Percentiles rank a stretch among this genome's conserved stretches.
phyloP scores from a whole-genome alignment of 1,140 invertebrate genomes.

The Zaprionus kolodkinae region DNA sequence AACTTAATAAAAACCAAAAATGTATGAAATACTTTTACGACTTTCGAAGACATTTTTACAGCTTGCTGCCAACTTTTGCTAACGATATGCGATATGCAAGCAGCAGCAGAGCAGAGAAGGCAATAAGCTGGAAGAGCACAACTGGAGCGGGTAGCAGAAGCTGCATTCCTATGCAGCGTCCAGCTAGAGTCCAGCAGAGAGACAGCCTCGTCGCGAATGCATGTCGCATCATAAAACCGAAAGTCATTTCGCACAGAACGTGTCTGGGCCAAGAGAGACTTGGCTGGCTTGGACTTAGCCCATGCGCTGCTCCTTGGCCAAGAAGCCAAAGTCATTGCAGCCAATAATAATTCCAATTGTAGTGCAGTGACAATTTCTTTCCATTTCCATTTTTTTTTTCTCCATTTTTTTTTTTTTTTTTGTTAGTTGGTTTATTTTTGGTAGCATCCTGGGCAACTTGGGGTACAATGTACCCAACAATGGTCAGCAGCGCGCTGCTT shows the following conservation, averaged over 20 bases:
- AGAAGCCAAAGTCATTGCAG: slow-evolving; percentile 82
- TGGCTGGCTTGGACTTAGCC: slow-evolving; percentile 27
- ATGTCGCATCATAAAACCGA: slow-evolving; percentile 82
- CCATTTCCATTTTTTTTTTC: slow-evolving; percentile 30
- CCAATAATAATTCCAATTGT: slow-evolving; percentile 83
- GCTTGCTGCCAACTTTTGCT: slow-evolving; percentile 76
- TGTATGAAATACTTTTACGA: slow-evolving; percentile 84
- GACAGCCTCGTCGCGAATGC: slow-evolving; percentile 65
- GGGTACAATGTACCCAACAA: slow-evolving; percentile 83
- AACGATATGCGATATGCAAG: slow-evolving; percentile 79
- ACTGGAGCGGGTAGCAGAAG: neutral
- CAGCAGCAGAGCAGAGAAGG: neutral
- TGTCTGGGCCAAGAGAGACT: slow-evolving; percentile 51
- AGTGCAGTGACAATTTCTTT: slow-evolving; percentile 76
- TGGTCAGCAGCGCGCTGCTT: slow-evolving; percentile 66
- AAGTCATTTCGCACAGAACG: slow-evolving; percentile 81
- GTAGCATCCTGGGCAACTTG: slow-evolving; percentile 49
- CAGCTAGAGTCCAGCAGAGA: slow-evolving; percentile 23
- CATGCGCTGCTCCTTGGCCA: slow-evolving; percentile 27
- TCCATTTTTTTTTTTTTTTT: slow-evolving; percentile 4
- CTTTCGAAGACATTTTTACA: slow-evolving; percentile 83
- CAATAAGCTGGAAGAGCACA: neutral
- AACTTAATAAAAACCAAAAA: slow-evolving; percentile 82
- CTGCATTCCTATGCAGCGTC: slow-evolving; percentile 42
- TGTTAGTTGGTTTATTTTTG: slow-evolving; percentile 18